Evolutionary conservation across 2,113 vertebrate genomes (phyloP).

Genomic region (Echinops telfairi): DNA sequence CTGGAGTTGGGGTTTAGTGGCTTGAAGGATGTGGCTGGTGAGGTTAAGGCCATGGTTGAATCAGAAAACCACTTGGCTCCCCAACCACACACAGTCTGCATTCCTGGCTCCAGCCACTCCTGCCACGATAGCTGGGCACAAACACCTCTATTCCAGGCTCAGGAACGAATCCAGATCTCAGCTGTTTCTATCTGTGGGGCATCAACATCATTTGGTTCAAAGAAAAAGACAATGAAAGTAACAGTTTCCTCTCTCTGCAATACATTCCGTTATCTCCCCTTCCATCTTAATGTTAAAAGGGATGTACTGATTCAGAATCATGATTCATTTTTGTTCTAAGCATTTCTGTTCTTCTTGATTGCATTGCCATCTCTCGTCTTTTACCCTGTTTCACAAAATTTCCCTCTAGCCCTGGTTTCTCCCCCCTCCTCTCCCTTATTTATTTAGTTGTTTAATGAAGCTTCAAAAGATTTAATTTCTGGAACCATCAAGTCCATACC

Average conservation of each 20-base stretch:
- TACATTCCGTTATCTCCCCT: not conserved
- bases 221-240: slow-evolving; percentile 3
- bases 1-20: slow-evolving; percentile 55
- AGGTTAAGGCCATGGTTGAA: slow-evolving; percentile 60
- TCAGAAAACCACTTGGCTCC: slow-evolving; percentile 63
- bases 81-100: slow-evolving; percentile 2
- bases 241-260: not conserved
- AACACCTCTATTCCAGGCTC: not conserved
- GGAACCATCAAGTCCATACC: slow-evolving; percentile 26
- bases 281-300: slow-evolving; percentile 43
- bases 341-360: slow-evolving; percentile 4
- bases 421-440: not conserved
- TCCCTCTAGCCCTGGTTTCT: not conserved
- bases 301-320: slow-evolving; percentile 13
- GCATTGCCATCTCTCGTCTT: not conserved
- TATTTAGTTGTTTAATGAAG: slow-evolving; percentile 63
- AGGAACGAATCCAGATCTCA: slow-evolving; percentile 37
- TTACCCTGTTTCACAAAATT: not conserved
- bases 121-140: slow-evolving; percentile 7
- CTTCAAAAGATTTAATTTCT: slow-evolving; percentile 65
- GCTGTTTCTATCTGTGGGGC: slow-evolving; percentile 21
- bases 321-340: slow-evolving; percentile 25
- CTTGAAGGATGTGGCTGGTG: slow-evolving; percentile 51
- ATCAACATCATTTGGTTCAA: slow-evolving; percentile 14
- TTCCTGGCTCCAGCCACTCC: slow-evolving; percentile 12